Percentiles rank a stretch among this genome's conserved stretches.
phyloP scores from a whole-genome alignment of 2,888 invertebrate genomes.

The Agonopterix heracliana region DNA sequence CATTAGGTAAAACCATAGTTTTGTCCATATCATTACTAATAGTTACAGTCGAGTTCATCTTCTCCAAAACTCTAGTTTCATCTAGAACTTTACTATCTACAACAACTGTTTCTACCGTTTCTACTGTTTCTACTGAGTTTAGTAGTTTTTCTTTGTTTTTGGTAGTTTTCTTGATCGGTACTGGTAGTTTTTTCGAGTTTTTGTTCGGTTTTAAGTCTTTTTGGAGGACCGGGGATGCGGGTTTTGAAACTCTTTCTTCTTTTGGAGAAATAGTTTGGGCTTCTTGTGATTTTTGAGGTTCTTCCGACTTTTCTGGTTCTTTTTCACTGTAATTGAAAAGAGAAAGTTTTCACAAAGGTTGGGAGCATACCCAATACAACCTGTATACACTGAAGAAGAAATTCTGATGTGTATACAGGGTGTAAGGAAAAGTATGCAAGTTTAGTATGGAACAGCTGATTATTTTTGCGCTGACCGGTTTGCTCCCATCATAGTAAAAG shows the following conservation, averaged over 20 bases:
- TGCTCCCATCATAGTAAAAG: too few relatives aligned
- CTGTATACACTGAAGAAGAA: too few relatives aligned
- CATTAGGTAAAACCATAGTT: constrained; percentile 48
- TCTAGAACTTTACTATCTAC: constrained; percentile 21
- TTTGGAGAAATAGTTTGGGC: constrained; percentile 24
- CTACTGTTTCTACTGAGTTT: constrained; percentile 10
- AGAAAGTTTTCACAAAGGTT: not conserved
- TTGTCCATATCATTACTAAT: constrained; percentile 36
- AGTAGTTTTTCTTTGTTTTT: constrained; percentile 11
- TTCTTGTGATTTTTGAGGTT: constrained; percentile 12
- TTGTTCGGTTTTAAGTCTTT: constrained; percentile 21
- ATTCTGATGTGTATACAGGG: too few relatives aligned
- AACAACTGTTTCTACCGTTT: constrained; percentile 8
- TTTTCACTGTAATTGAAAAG: constrained; percentile 34
- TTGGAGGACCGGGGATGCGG: constrained; percentile 31
- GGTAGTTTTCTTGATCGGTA: constrained; percentile 13
- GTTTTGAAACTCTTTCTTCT: constrained; percentile 32
- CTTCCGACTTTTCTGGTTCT: constrained; percentile 22
- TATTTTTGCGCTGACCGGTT: too few relatives aligned
- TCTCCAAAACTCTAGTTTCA: constrained; percentile 30
- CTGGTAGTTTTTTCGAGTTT: constrained; percentile 15
- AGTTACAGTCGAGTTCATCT: constrained; percentile 19
- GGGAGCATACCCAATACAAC: too few relatives aligned
- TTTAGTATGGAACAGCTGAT: too few relatives aligned
- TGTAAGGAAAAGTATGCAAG: too few relatives aligned